These are phyloP conservation scores for Fistularia commersonii DNA, from an alignment of 2,797 vertebrate species.

Conservation along the genomic window DNA sequence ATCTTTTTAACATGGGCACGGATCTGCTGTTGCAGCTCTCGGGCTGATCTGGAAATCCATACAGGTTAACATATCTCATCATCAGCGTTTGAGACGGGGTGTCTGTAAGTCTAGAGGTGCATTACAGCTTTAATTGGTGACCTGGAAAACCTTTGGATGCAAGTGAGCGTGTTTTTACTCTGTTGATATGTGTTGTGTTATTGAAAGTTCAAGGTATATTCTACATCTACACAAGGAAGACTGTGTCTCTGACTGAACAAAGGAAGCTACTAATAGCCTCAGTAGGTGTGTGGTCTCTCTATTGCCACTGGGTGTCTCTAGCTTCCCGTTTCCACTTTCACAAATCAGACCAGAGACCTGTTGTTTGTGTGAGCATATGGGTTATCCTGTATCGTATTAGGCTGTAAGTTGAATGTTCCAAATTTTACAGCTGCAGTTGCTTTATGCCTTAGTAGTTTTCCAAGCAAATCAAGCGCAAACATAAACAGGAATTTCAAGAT, in stretches of 20 bases:
- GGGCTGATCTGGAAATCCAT: conserved; percentile 37
- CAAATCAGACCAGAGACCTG: conserved; percentile 6
- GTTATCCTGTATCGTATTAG: background rate
- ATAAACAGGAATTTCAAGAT: background rate
- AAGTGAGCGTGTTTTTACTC: background rate
- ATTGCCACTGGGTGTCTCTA: conserved; percentile 67
- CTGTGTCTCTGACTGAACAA: conserved; percentile 49
- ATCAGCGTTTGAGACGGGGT: background rate
- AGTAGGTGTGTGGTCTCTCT: conserved; percentile 15
- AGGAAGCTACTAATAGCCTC: conserved; percentile 28
- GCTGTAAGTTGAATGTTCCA: background rate
- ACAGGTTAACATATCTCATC: background rate
- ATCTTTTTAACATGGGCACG: conserved; percentile 46
- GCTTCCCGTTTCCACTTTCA: conserved; percentile 8
- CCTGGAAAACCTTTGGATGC: background rate
- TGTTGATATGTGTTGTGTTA: background rate
- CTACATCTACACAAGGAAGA: background rate
- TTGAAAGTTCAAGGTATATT: background rate
- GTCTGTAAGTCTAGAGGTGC: background rate
- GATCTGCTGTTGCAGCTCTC: conserved; percentile 54
- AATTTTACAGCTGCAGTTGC: background rate
- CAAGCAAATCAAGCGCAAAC: background rate
- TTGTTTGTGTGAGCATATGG: background rate
- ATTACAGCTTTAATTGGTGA: background rate
- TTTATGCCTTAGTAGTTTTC: conserved; percentile 1